Evolutionary conservation across 2,113 vertebrate genomes (phyloP).

Genomic region (Paedocypris sp.): DNA sequence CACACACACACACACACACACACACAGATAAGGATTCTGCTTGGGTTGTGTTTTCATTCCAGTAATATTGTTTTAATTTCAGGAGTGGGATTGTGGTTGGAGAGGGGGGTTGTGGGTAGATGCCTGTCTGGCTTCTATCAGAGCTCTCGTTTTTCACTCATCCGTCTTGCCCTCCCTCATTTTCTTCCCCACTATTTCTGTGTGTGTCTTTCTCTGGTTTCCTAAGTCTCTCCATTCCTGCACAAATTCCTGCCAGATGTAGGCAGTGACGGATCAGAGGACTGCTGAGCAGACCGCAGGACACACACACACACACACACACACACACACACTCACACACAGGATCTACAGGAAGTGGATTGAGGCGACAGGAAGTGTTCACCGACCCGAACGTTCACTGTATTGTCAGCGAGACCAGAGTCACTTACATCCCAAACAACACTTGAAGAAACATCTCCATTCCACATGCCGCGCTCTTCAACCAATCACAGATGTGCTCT

Average conservation of each 20-base stretch:
- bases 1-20: not conserved
- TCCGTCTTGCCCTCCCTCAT: not conserved
- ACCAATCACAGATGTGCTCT: too few species aligned
- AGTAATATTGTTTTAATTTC: conserved; percentile 27
- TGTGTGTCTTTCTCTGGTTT: not conserved
- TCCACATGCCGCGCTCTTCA: too few species aligned
- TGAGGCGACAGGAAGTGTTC: not conserved
- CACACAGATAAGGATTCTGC: not conserved
- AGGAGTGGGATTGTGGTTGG: conserved; percentile 7
- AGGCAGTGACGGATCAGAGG: not conserved
- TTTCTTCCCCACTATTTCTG: not conserved
- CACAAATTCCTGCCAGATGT: conserved; percentile 19
- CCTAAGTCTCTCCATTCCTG: not conserved
- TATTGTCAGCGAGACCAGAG: not conserved
- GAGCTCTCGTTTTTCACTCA: not conserved
- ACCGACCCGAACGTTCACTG: not conserved
- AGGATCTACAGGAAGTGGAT: not conserved
- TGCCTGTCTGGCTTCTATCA: conserved; percentile 25
- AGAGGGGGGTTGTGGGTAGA: conserved; percentile 10
- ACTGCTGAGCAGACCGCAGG: not conserved
- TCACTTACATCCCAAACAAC: not conserved
- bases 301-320: not conserved
- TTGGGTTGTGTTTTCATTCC: conserved; percentile 9
- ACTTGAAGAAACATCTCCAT: not conserved
- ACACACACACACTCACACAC: not conserved